These are phyloP conservation scores for Labia minor DNA, from an alignment of 2,888 invertebrate species.

Conservation along the genomic window DNA sequence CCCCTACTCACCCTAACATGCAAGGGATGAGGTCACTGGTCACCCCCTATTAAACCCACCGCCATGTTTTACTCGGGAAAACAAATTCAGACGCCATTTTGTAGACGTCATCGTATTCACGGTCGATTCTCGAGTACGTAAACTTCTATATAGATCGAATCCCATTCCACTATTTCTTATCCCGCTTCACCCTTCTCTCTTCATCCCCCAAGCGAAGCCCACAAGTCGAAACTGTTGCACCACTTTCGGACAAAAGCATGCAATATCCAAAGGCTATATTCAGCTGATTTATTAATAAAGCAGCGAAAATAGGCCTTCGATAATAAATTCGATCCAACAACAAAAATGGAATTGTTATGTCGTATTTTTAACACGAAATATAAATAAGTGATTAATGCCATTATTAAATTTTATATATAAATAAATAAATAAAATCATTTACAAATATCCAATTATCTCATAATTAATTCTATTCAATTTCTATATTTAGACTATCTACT, in stretches of 20 bases:
- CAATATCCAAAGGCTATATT: background rate
- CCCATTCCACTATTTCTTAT: background rate
- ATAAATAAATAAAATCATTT: too few species aligned
- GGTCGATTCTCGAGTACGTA: conserved; percentile 8
- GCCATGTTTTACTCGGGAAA: background rate
- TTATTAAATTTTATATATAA: background rate
- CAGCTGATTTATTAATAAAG: background rate
- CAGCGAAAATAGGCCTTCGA: background rate
- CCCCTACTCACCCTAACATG: background rate
- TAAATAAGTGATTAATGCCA: background rate
- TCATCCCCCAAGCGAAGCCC: too few species aligned
- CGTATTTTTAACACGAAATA: background rate
- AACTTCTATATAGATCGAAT: background rate
- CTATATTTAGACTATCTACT: too few species aligned
- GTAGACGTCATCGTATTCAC: background rate
- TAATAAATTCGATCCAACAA: background rate
- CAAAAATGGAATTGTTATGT: background rate
- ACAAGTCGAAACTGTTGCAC: background rate
- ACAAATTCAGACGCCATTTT: background rate
- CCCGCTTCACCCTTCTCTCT: too few species aligned
- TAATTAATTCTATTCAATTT: too few species aligned
- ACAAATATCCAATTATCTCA: too few species aligned
- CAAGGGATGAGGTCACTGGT: conserved; percentile 2
- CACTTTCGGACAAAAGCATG: conserved; percentile 13
- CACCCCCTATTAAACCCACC: background rate